phyloP scores from a whole-genome alignment of 2,113 vertebrate species.

The Lepus europaeus region DNA sequence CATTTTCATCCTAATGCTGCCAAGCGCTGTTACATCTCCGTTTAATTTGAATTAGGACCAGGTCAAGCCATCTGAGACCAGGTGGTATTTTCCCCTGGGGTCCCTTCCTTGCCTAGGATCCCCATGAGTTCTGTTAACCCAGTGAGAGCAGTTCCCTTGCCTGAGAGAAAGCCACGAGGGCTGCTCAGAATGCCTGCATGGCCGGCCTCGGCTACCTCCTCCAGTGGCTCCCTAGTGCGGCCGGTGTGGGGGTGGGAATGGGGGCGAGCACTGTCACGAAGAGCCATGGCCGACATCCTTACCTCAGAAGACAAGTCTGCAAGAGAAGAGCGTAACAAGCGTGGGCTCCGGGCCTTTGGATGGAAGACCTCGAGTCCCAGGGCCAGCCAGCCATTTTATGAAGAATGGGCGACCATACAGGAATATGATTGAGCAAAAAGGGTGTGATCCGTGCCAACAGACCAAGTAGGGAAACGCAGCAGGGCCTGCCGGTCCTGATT shows the following conservation, averaged over 20 bases:
- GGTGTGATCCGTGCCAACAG: neutral
- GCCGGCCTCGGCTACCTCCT: neutral
- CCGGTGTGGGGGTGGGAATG: neutral
- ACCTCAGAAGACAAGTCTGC: neutral
- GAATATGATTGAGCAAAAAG: neutral
- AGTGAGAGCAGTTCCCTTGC: neutral
- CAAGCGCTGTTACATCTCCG: neutral
- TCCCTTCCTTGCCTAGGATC: neutral
- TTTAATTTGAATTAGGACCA: neutral
- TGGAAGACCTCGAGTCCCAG: neutral
- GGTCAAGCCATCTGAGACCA: neutral
- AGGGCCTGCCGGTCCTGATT: neutral
- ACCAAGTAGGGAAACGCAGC: neutral
- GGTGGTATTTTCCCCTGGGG: neutral
- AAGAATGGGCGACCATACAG: too few species aligned
- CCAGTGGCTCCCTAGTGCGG: neutral
- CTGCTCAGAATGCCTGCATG: neutral
- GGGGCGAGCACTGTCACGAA: neutral
- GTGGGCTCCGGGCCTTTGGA: neutral
- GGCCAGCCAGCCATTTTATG: neutral
- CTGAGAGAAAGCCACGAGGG: neutral
- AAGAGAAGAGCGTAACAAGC: neutral
- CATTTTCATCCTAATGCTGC: constrained; percentile 1
- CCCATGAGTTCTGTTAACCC: neutral
- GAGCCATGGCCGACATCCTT: neutral